Evolutionary conservation across 2,888 invertebrate species (phyloP).

Genomic region (Caenorhabditis sp.): DNA sequence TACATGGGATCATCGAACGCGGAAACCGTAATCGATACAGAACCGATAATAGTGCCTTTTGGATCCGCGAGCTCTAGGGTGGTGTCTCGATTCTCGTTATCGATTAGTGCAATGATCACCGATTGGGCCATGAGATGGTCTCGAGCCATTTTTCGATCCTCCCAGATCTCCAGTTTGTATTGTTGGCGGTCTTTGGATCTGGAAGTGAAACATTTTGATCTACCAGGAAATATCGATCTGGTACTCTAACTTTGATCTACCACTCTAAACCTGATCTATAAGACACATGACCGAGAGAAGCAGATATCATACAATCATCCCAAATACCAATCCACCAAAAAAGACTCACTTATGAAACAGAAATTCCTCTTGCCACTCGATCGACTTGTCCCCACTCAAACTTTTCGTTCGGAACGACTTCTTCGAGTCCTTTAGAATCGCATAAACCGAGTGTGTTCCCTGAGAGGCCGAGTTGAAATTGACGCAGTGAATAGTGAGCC

Average conservation of each 20-base stretch:
- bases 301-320: too few species aligned
- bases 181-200: slow-evolving; percentile 64
- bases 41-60: slow-evolving; percentile 54
- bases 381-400: slow-evolving; percentile 31
- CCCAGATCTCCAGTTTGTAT: slow-evolving; percentile 69
- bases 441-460: slow-evolving; percentile 38
- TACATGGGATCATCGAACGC: slow-evolving; percentile 74
- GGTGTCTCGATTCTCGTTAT: slow-evolving; percentile 61
- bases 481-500: slow-evolving; percentile 65
- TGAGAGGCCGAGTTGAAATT: slow-evolving; percentile 30
- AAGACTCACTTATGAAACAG: slow-evolving; percentile 66
- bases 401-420: slow-evolving; percentile 61
- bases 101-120: slow-evolving; percentile 59
- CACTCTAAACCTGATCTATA: too few species aligned
- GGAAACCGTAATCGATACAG: slow-evolving; percentile 54
- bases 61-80: slow-evolving; percentile 44
- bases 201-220: too few species aligned
- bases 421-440: slow-evolving; percentile 51
- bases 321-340: neutral
- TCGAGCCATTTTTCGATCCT: slow-evolving; percentile 61
- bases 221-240: too few species aligned
- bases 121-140: slow-evolving; percentile 59
- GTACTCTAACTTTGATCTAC: too few species aligned
- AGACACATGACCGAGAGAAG: too few species aligned
- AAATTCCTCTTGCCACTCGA: slow-evolving; percentile 67